These are phyloP conservation scores for Entelurus aequoreus DNA, from an alignment of 2,113 vertebrate species.

Conservation along the genomic window DNA sequence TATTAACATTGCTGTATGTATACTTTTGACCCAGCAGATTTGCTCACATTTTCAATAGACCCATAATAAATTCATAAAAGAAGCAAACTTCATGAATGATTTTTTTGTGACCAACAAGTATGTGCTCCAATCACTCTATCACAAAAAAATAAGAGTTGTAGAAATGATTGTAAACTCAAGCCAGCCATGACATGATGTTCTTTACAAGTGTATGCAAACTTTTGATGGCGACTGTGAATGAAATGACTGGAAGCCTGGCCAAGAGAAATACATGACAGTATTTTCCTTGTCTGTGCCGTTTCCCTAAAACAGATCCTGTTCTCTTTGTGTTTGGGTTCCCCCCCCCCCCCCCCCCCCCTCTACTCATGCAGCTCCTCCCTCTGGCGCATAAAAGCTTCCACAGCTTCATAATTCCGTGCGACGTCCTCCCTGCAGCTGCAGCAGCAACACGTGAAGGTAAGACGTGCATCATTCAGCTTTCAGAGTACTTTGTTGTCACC, in stretches of 20 bases:
- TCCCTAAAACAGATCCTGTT: conserved; percentile 11
- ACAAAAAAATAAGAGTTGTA: too few species aligned
- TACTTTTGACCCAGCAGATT: too few species aligned
- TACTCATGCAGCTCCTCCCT: conserved; percentile 80
- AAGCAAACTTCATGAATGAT: too few species aligned
- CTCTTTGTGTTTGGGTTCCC: conserved; percentile 13
- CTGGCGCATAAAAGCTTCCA: conserved; percentile 92
- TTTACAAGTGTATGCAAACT: too few species aligned
- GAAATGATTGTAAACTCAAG: too few species aligned
- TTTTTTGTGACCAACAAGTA: too few species aligned
- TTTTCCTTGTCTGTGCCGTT: conserved; percentile 8
- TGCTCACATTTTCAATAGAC: too few species aligned
- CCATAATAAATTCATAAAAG: too few species aligned
- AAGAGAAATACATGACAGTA: neutral
- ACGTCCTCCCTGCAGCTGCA: conserved; percentile 57
- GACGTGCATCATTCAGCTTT: conserved; percentile 36
- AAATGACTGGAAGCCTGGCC: neutral
- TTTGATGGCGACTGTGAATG: neutral
- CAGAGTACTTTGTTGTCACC: neutral
- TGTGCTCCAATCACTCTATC: too few species aligned
- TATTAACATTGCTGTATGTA: too few species aligned
- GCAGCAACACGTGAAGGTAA: conserved; percentile 74
- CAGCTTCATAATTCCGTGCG: conserved; percentile 74
- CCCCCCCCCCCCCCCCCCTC: conserved; percentile 14
- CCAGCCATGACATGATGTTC: too few species aligned